A percentile compares a stretch with the other conserved stretches of the same genome.
Evolutionary conservation across 1,140 invertebrate genomes (phyloP).

Genomic region (Eupeodes corollae): DNA sequence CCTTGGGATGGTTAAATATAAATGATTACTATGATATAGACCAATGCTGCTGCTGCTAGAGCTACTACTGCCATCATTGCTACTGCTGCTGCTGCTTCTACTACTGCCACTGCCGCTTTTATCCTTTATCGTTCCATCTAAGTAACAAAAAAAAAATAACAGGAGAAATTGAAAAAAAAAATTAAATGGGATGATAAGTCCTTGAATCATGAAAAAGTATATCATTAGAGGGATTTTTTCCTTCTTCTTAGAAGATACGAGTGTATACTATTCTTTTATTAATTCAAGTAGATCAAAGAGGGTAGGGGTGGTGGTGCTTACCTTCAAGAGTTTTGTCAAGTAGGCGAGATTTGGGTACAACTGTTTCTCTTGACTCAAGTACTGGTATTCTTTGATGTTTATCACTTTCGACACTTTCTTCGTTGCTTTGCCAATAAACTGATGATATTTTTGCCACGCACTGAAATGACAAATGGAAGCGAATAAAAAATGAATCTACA

Average conservation of each 20-base stretch:
- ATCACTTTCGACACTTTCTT: constrained; percentile 66
- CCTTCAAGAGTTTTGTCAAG: constrained; percentile 32
- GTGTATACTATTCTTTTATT: constrained; percentile 3
- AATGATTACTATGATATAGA: too few species aligned
- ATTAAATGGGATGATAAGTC: background rate
- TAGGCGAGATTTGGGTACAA: constrained; percentile 36
- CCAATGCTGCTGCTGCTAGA: background rate
- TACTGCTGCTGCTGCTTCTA: constrained; percentile 1
- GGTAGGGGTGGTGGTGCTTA: constrained; percentile 19
- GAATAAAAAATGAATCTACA: too few species aligned
- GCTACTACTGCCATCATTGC: background rate
- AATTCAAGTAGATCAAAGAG: background rate
- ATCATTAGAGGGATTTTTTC: background rate
- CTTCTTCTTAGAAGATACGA: constrained; percentile 19
- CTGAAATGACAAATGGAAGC: constrained; percentile 22
- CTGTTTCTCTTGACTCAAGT: constrained; percentile 51
- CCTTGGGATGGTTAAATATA: too few species aligned
- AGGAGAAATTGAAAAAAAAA: background rate
- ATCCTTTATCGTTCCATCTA: constrained; percentile 1
- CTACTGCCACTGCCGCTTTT: constrained; percentile 1
- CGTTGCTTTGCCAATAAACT: constrained; percentile 70
- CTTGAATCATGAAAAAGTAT: background rate
- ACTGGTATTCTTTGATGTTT: constrained; percentile 51
- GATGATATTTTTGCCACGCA: constrained; percentile 76
- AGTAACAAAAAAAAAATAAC: background rate